A percentile compares a stretch with the other conserved stretches of the same genome.
phyloP scores from a whole-genome alignment of 2,888 invertebrate species.

The Drosophila atripex region DNA sequence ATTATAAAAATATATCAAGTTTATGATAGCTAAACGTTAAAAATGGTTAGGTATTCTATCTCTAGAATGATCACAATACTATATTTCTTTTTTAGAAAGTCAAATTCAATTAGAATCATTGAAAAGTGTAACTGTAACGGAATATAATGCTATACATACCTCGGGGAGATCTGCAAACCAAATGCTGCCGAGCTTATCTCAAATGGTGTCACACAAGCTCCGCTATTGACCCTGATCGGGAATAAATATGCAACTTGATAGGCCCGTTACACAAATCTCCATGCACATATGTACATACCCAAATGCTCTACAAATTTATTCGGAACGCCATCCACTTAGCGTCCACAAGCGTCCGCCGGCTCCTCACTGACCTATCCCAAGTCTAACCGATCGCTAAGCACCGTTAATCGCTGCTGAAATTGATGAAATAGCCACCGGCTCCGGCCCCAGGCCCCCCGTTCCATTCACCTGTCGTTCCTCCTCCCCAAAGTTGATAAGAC shows the following conservation, averaged over 20 bases:
- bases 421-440: constrained; percentile 30
- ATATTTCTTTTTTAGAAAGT: background rate
- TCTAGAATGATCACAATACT: background rate
- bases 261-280: constrained; percentile 39
- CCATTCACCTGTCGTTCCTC: background rate
- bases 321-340: constrained; percentile 43
- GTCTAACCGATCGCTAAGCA: constrained; percentile 9
- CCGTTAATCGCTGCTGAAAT: constrained; percentile 35
- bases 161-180: constrained; percentile 31
- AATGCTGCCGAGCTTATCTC: constrained; percentile 22
- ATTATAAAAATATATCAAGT: background rate
- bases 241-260: constrained; percentile 26
- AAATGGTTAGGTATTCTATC: background rate
- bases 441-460: background rate
- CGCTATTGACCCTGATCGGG: constrained; percentile 41
- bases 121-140: constrained; percentile 4
- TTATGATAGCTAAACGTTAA: background rate
- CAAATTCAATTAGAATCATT: background rate
- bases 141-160: background rate
- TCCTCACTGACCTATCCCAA: constrained; percentile 43
- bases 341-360: constrained; percentile 18
- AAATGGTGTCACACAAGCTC: constrained; percentile 39
- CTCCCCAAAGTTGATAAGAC: constrained; percentile 25
- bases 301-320: constrained; percentile 31
- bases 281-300: background rate